Evolutionary conservation across 1,140 invertebrate genomes (phyloP), one percentile per base, ranked within the genome.

Genomic region (Druon quercuslanigerum): DNA sequence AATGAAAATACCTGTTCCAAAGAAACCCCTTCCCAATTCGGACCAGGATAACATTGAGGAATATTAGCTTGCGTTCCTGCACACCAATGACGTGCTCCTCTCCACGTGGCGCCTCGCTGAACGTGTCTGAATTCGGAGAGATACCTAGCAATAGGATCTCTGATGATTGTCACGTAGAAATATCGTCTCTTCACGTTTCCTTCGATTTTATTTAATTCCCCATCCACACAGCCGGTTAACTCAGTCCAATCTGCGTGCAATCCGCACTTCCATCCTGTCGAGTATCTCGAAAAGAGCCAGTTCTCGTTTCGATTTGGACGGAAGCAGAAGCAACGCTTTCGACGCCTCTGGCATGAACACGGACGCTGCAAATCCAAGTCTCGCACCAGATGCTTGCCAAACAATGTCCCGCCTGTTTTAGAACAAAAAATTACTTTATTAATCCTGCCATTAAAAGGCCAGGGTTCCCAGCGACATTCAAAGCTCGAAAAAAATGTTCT

Each of bases 171-270:
- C 75, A 99, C 97, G 91, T 99, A 99, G 92, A 99, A 98, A 92
- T 99, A 99, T 83, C 96, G 92, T 82, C 96, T 90, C 86, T 96
- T 96, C 1, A 95, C 93, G 7, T 95, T 94, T 12, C 96, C 96
- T 90, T 98, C 96, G 84, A 96, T 95, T 91, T 96, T 95, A 87
- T 97, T 96, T 83, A 98, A 92, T 85, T 96, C 96, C 60, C 94
- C 93, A 88, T 97, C 96, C 56, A 98, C 97, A 91, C 97, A 97
- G 86, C 94, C 94, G 13, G 96, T 97, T 74, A 99, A 90, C 92
- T 99, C 98, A 14, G 98, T 99, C 96, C 98, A 99, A 92, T 99
- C 97, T 12, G 99, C 98, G 92, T 99, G 99, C 17, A 99, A 92
- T 72, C 99, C 98, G 92, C 99, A 99, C 86, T 97, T 97, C 99